phyloP scores from a whole-genome alignment of 2,888 invertebrate species.

The Eupithecia vulgata region DNA sequence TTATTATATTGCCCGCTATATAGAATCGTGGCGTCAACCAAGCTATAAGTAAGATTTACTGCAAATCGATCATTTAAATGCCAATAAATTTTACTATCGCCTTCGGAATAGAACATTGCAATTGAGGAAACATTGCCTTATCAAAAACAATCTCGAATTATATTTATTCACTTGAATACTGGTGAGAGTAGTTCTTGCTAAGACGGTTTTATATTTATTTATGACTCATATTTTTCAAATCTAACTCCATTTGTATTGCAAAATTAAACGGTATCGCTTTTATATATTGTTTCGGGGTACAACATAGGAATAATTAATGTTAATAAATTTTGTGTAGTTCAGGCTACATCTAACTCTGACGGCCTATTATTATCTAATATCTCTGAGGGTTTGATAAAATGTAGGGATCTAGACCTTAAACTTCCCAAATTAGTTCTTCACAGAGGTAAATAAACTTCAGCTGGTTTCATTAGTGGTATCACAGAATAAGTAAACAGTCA shows the following conservation, averaged over 20 bases:
- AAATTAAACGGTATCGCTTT: not conserved
- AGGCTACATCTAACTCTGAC: not conserved
- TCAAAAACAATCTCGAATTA: not conserved
- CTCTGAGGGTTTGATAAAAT: conserved; percentile 9
- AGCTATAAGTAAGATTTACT: conserved; percentile 34
- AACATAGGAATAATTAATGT: not conserved
- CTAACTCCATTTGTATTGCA: not conserved
- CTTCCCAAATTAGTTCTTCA: conserved; percentile 19
- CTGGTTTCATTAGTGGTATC: conserved; percentile 32
- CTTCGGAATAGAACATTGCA: conserved; percentile 9
- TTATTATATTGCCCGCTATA: conserved; percentile 21
- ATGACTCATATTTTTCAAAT: not conserved
- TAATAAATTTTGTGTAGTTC: not conserved
- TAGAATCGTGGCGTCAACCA: conserved; percentile 31
- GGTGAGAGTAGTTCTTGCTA: not conserved
- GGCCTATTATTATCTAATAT: conserved; percentile 14
- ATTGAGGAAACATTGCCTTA: not conserved
- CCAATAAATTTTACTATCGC: conserved; percentile 31
- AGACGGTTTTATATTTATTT: not conserved
- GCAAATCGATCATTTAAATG: conserved; percentile 34
- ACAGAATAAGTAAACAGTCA: conserved; percentile 9
- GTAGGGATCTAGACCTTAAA: conserved; percentile 19
- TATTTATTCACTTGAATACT: not conserved
- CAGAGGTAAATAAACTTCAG: conserved; percentile 22
- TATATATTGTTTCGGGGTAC: not conserved